A percentile compares a stretch with the other conserved stretches of the same genome.
These are phyloP conservation scores for Pristionchus japonicus DNA, from an alignment of 2,888 invertebrate species.

Conservation along the genomic window DNA sequence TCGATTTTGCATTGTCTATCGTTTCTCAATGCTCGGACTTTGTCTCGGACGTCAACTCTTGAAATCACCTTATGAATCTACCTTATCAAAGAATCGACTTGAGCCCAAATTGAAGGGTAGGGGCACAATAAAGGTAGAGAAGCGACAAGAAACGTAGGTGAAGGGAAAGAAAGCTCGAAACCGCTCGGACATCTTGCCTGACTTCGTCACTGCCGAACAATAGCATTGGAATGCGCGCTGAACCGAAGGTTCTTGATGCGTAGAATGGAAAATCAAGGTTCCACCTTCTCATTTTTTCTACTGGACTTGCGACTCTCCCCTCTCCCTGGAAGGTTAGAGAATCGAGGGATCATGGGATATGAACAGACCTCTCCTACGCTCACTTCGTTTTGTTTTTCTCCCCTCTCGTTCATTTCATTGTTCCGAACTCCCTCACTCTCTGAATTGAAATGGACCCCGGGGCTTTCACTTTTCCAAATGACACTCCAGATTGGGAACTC, in stretches of 20 bases:
- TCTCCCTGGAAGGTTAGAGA: not conserved
- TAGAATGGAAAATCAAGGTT: not conserved
- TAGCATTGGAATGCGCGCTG: too few species aligned
- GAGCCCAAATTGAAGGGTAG: too few species aligned
- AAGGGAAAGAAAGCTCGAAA: too few species aligned
- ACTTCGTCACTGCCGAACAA: slow-evolving; percentile 4
- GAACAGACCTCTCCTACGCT: not conserved
- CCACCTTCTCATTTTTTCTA: too few species aligned
- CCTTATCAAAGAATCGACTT: too few species aligned
- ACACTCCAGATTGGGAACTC: not conserved
- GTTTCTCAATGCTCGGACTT: too few species aligned
- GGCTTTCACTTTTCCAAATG: not conserved
- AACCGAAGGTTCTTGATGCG: not conserved
- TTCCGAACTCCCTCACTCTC: not conserved
- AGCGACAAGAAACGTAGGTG: too few species aligned
- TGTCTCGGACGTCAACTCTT: too few species aligned
- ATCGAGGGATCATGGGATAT: not conserved
- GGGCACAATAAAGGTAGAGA: too few species aligned
- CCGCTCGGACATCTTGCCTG: too few species aligned
- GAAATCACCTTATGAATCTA: too few species aligned
- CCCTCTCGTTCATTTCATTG: not conserved
- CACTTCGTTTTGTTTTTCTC: not conserved
- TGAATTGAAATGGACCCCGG: not conserved
- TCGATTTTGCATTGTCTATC: too few species aligned
- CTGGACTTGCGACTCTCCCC: not conserved